Evolutionary conservation across 2,797 vertebrate species (phyloP), one percentile per base, ranked within the genome.

Genomic region (Peromyscus aztecus): DNA sequence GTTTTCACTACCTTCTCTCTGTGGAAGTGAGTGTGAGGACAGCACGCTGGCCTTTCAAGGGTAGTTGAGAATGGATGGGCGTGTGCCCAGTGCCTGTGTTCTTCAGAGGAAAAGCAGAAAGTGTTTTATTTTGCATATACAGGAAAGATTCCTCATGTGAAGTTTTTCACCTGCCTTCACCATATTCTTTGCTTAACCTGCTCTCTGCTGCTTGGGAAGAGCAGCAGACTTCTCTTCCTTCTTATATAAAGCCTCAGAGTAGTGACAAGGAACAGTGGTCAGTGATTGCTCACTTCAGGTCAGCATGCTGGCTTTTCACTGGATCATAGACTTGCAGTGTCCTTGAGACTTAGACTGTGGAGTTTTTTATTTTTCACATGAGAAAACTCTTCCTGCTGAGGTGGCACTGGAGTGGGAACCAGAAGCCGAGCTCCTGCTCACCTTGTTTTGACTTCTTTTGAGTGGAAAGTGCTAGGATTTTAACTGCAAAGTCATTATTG

Each of bases 51-150:
- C 17, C 69, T 82, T 76, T 52, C 14, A 59, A 12, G 16, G 12
- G 40, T 4, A 0, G 6, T 13, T 16, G 61, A 29, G 76, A 37
- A 57, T 80, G 46, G 10, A 7, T 21, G 19, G 59, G 29, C 24
- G 9, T 29, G 0, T 75, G 13, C 37, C 23, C 19, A 34, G 49
- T 63, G 52, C 43, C 75, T 65, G 24, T 59, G 77, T 55, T 89
- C 57, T 92, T 94, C 24, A 77, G 27, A 77, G 85, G 31, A 84
- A 69, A 76, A 90, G 59, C 40, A 57, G 43, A 81, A 85, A 81
- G 9, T n/a, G 67, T 46, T 46, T 75, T 75, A 27, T 59, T 77
- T 92, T 52, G 76, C 16, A 61, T 46, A 27, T 17, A 52, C 13
- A 52, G 52, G 52, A 84, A 71, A 69, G 52, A 57, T 14, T 86